phyloP scores from a whole-genome alignment of 2,888 invertebrate genomes.

The Melanophora roralis region DNA sequence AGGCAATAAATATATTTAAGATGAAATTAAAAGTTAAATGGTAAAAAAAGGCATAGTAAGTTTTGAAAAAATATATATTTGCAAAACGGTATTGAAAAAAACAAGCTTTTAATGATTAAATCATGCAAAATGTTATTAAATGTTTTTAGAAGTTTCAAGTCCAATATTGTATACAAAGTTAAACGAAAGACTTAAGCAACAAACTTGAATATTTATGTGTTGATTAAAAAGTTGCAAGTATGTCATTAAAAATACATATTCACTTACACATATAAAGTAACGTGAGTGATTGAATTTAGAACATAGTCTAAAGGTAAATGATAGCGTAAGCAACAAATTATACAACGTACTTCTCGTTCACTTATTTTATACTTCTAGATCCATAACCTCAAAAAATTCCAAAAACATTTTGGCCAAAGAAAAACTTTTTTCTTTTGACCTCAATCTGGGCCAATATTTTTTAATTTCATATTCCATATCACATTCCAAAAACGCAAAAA shows the following conservation, averaged over 20 bases:
- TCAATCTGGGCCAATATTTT: no score
- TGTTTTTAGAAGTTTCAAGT: neutral
- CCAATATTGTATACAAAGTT: neutral
- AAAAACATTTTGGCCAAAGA: neutral
- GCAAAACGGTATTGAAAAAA: slow-evolving; percentile 14
- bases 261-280: neutral
- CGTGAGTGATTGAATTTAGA: neutral
- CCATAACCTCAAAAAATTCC: no score
- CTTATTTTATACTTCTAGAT: neutral
- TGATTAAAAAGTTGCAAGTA: neutral
- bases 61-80: slow-evolving; percentile 22
- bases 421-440: no score
- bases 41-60: no score
- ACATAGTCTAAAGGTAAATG: neutral
- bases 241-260: neutral
- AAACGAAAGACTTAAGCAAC: slow-evolving; percentile 40
- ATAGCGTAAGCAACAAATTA: neutral
- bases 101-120: neutral
- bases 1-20: neutral
- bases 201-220: slow-evolving; percentile 7
- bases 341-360: neutral
- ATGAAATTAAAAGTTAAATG: neutral
- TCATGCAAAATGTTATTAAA: neutral
- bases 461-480: neutral
- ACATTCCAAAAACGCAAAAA: neutral